These are phyloP conservation scores for Chloropsis hardwickii DNA, from an alignment of 2,113 vertebrate species.

Conservation along the genomic window DNA sequence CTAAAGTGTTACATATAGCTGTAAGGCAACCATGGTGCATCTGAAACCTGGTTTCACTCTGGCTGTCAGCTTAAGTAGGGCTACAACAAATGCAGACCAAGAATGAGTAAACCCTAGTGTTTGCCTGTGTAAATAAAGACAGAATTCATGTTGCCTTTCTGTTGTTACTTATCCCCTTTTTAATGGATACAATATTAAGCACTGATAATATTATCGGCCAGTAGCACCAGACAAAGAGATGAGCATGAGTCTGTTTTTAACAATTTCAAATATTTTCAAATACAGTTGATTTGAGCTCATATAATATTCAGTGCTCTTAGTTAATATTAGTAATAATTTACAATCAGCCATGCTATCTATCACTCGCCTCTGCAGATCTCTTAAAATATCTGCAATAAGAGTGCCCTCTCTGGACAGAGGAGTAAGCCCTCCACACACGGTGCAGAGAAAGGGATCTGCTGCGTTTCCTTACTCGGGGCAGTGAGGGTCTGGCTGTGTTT, in stretches of 20 bases:
- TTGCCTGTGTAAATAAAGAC: neutral
- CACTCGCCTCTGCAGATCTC: neutral
- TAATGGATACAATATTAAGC: neutral
- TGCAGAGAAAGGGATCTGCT: neutral
- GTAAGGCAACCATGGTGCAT: fast-evolving
- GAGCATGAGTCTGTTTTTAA: neutral
- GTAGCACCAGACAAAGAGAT: neutral
- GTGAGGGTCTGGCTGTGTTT: neutral
- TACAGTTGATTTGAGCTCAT: neutral
- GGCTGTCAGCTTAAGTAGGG: neutral
- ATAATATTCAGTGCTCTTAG: neutral
- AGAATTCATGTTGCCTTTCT: neutral
- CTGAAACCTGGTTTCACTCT: neutral
- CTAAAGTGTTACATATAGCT: neutral
- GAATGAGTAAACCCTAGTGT: neutral
- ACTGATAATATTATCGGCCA: neutral
- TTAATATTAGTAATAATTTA: neutral
- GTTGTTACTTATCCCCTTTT: neutral
- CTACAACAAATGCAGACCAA: neutral
- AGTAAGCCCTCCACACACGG: neutral
- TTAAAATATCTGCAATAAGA: constrained; percentile 5
- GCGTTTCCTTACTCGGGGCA: neutral
- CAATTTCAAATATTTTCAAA: neutral
- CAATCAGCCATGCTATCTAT: neutral
- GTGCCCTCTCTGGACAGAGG: constrained; percentile 47